phyloP scores from a whole-genome alignment of 2,797 vertebrate species.

The Siniperca scherzeri region DNA sequence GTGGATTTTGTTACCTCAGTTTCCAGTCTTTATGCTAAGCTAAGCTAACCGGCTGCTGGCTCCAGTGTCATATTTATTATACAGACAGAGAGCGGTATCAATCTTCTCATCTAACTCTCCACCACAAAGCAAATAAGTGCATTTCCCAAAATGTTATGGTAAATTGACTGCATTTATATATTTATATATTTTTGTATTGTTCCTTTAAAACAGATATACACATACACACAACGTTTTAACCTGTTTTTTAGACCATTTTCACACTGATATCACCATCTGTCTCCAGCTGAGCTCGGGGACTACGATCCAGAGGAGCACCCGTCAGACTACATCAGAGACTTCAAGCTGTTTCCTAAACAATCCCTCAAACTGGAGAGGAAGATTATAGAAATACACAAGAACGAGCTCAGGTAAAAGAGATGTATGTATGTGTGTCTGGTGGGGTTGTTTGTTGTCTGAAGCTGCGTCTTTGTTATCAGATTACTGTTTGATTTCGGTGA shows the following conservation, averaged over 20 bases:
- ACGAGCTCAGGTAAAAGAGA: constrained; percentile 92
- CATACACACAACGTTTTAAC: background rate
- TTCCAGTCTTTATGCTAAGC: background rate
- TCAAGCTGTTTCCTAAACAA: constrained; percentile 97
- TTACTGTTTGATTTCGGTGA: constrained; percentile 43
- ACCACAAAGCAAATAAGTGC: background rate
- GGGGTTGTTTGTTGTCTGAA: constrained; percentile 26
- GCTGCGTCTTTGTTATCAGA: constrained; percentile 14
- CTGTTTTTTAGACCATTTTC: background rate
- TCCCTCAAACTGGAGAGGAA: constrained; percentile 97
- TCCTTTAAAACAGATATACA: background rate
- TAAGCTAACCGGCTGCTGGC: background rate
- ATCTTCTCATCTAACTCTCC: background rate
- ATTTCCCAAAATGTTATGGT: background rate
- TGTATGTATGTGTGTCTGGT: background rate
- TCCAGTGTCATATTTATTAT: background rate
- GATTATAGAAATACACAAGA: constrained; percentile 96
- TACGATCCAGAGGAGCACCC: constrained; percentile 95
- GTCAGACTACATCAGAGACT: constrained; percentile 95
- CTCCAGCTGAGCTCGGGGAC: constrained; percentile 95
- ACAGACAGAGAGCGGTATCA: too few species aligned
- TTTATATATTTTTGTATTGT: background rate
- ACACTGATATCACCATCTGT: background rate
- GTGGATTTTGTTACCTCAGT: background rate
- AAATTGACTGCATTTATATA: background rate